Conservation (phyloP, 1,140 invertebrate species). For the Aphelenchoides fujianensis region DNA sequence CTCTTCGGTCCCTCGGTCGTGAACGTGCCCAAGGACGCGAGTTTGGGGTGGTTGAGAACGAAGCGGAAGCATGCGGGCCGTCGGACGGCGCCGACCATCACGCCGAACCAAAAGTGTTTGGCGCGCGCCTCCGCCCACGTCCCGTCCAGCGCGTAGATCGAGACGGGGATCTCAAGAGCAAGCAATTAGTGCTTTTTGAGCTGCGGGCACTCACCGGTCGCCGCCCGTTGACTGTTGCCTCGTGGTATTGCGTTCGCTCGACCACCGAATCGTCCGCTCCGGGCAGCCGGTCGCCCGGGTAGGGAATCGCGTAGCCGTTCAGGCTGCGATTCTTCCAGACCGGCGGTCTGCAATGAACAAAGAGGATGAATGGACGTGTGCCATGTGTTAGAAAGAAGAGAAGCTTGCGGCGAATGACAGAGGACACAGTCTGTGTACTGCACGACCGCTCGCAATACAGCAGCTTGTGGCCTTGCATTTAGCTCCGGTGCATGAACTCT, state of each 20-base stretch:
- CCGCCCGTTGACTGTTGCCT: neutral
- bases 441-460: too few species aligned
- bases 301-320: neutral
- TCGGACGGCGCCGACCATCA: neutral
- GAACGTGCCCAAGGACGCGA: neutral
- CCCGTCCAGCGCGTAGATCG: neutral
- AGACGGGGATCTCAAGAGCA: neutral
- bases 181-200: neutral
- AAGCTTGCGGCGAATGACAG: too few species aligned
- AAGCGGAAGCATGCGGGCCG: neutral
- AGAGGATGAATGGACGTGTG: too few species aligned
- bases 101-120: neutral
- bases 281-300: neutral
- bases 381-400: too few species aligned
- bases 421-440: too few species aligned
- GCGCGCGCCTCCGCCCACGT: neutral
- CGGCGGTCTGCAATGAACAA: neutral
- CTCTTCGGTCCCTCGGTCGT: neutral
- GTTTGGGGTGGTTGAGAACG: neutral
- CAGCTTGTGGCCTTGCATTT: too few species aligned
- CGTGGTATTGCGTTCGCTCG: constrained; percentile 8
- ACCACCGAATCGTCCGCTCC: neutral
- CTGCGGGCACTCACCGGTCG: neutral
- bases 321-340: neutral
- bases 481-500: too few species aligned